These are phyloP conservation scores for Cyclargus thomasi DNA, from an alignment of 1,140 invertebrate species.

Conservation along the genomic window DNA sequence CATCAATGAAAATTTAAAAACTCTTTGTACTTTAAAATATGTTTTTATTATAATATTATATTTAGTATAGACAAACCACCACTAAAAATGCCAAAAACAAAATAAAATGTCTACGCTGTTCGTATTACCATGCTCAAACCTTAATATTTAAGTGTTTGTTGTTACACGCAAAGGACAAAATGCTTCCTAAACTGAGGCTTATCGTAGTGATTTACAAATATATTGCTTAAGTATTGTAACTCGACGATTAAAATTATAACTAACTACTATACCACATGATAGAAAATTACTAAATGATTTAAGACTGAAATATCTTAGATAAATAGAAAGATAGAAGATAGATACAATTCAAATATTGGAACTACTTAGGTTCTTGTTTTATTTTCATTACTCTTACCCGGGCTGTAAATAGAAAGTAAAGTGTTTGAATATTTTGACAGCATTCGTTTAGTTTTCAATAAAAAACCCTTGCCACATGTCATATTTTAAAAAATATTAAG, in stretches of 20 bases:
- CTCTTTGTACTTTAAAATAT: no score
- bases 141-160: constrained; percentile 58
- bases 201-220: constrained; percentile 11
- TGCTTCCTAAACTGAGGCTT: constrained; percentile 46
- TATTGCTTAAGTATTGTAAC: background rate
- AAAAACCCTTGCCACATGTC: background rate
- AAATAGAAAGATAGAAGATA: no score
- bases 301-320: no score
- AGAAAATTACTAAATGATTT: no score
- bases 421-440: background rate
- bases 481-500: background rate
- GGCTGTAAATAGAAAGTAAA: background rate
- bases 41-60: no score
- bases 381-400: no score
- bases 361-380: no score
- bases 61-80: background rate
- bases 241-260: no score
- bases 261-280: no score
- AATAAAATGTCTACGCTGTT: background rate
- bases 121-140: constrained; percentile 26
- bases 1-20: no score
- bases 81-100: background rate
- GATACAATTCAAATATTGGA: no score
- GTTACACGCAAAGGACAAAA: constrained; percentile 47
- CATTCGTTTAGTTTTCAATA: background rate